Percentiles rank a stretch among this genome's conserved stretches.
Evolutionary conservation across 1,140 invertebrate genomes (phyloP).

Genomic region (Forficula auricularia): DNA sequence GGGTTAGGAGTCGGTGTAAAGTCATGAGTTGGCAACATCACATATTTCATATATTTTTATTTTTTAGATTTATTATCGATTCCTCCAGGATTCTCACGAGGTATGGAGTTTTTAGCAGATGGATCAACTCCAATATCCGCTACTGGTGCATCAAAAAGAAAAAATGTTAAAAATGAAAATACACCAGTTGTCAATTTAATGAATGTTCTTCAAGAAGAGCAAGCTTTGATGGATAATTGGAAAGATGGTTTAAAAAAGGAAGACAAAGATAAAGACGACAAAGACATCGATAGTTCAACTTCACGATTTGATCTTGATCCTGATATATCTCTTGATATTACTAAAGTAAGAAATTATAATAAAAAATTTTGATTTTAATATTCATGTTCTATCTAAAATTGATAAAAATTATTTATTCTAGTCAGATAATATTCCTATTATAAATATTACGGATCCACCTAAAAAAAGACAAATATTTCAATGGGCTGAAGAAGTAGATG

Average conservation of each 20-base stretch:
- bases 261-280: background rate
- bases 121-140: slow-evolving; percentile 24
- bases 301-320: slow-evolving; percentile 18
- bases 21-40: too few relatives aligned
- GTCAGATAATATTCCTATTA: slow-evolving; percentile 26
- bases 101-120: slow-evolving; percentile 34
- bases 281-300: background rate
- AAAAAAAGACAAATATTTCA: slow-evolving; percentile 32
- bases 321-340: slow-evolving; percentile 9
- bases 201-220: slow-evolving; percentile 18
- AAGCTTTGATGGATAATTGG: slow-evolving; percentile 15
- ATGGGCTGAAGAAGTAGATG: slow-evolving; percentile 77
- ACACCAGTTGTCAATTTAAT: slow-evolving; percentile 21
- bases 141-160: background rate
- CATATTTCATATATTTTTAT: too few relatives aligned
- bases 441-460: slow-evolving; percentile 30
- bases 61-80: slow-evolving; percentile 34
- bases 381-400: background rate
- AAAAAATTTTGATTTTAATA: background rate
- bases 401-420: slow-evolving; percentile 7
- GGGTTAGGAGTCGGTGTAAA: too few relatives aligned
- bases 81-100: slow-evolving; percentile 43
- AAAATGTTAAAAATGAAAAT: slow-evolving; percentile 9
- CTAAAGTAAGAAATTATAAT: slow-evolving; percentile 3
- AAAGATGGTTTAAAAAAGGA: slow-evolving; percentile 12